phyloP scores from a whole-genome alignment of 2,888 invertebrate species.

The Drosophila fulvimacula region DNA sequence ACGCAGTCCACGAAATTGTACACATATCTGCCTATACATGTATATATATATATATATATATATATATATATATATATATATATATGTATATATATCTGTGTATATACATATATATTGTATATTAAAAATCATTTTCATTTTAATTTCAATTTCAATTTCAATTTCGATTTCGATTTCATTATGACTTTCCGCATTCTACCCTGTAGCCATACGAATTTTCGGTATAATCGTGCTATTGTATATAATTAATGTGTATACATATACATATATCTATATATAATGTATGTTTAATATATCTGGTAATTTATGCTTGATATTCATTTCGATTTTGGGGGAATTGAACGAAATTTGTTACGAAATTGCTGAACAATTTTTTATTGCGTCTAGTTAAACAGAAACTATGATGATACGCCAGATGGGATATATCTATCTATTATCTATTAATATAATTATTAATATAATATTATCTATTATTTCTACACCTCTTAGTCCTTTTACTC shows the following conservation, averaged over 20 bases:
- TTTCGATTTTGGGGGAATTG: background rate
- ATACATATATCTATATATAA: background rate
- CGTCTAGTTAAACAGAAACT: background rate
- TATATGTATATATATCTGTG: background rate
- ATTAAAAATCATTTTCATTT: conserved; percentile 41
- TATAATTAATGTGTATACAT: background rate
- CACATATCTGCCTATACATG: background rate
- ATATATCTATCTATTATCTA: too few relatives aligned
- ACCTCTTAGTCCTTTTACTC: too few relatives aligned
- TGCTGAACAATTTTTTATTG: background rate
- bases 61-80: background rate
- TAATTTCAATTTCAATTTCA: conserved; percentile 39
- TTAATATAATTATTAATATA: too few relatives aligned
- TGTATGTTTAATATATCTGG: background rate
- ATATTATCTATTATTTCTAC: too few relatives aligned
- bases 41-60: background rate
- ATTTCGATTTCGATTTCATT: conserved; percentile 46
- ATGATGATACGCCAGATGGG: background rate
- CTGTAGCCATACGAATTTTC: background rate
- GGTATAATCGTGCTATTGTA: background rate
- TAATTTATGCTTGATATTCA: conserved; percentile 1
- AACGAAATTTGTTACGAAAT: conserved; percentile 1
- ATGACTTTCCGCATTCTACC: conserved; percentile 6
- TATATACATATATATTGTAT: background rate
- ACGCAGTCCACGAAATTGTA: conserved; percentile 30